Evolutionary conservation across 1,140 invertebrate species (phyloP).

Genomic region (Cephus cinctus): DNA sequence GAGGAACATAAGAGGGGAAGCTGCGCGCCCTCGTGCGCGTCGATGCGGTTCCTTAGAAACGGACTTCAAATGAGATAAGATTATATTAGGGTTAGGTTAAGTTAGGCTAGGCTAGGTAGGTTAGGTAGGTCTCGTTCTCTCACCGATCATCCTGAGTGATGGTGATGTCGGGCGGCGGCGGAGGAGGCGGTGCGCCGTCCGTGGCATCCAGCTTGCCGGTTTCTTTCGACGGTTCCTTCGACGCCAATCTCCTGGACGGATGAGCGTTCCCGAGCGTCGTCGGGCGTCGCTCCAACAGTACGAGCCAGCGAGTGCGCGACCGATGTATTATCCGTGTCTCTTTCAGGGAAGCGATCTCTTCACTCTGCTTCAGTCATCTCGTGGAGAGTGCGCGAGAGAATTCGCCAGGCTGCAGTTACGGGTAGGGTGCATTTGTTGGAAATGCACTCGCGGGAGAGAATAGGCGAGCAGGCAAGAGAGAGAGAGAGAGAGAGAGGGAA

Average conservation of each 20-base stretch:
- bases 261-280: not conserved
- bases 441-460: no score
- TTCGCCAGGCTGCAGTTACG: not conserved
- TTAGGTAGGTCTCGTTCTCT: no score
- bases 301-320: not conserved
- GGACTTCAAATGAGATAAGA: no score
- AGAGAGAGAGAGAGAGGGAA: not conserved
- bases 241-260: constrained; percentile 17
- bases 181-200: constrained; percentile 50
- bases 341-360: not conserved
- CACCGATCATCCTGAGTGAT: constrained; percentile 56
- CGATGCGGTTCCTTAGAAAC: no score
- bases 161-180: constrained; percentile 52
- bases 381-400: not conserved
- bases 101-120: no score
- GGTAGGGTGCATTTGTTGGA: not conserved
- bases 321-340: no score
- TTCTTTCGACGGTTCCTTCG: constrained; percentile 34
- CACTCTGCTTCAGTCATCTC: not conserved
- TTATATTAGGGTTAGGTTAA: no score
- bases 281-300: not conserved
- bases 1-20: no score
- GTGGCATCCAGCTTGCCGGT: constrained; percentile 56
- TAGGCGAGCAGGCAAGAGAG: not conserved
- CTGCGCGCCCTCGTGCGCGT: no score